Evolutionary conservation across 2,113 vertebrate species (phyloP).

Genomic region (Pyrgilauda ruficollis): DNA sequence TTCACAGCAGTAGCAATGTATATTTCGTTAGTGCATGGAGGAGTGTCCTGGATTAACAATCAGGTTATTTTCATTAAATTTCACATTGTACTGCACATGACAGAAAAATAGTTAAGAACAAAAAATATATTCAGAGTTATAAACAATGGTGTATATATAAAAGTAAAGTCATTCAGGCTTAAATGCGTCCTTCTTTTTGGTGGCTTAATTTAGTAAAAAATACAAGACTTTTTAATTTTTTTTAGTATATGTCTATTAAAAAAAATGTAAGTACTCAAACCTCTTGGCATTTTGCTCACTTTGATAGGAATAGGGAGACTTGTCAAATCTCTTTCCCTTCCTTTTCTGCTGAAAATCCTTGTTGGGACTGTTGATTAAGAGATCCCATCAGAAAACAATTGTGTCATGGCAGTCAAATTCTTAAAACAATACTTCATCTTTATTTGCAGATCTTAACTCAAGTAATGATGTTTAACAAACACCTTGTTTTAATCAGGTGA

Average conservation of each 20-base stretch:
- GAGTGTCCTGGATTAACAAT: background rate
- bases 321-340: slow-evolving; percentile 20
- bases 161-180: background rate
- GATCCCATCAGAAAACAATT: slow-evolving; percentile 44
- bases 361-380: background rate
- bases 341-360: background rate
- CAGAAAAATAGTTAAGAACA: background rate
- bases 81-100: background rate
- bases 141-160: background rate
- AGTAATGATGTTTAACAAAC: slow-evolving; percentile 75
- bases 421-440: slow-evolving; percentile 63
- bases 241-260: fast-evolving
- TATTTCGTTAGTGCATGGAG: background rate
- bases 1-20: background rate
- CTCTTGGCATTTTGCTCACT: background rate
- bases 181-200: background rate
- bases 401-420: slow-evolving; percentile 6
- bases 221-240: background rate
- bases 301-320: background rate
- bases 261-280: background rate
- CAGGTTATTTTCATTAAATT: background rate
- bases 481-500: slow-evolving; percentile 65
- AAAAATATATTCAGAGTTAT: background rate
- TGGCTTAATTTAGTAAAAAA: background rate
- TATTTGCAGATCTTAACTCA: slow-evolving; percentile 72